Conservation (phyloP, 1,140 invertebrate genomes). For the Teleogryllus occipitalis region DNA sequence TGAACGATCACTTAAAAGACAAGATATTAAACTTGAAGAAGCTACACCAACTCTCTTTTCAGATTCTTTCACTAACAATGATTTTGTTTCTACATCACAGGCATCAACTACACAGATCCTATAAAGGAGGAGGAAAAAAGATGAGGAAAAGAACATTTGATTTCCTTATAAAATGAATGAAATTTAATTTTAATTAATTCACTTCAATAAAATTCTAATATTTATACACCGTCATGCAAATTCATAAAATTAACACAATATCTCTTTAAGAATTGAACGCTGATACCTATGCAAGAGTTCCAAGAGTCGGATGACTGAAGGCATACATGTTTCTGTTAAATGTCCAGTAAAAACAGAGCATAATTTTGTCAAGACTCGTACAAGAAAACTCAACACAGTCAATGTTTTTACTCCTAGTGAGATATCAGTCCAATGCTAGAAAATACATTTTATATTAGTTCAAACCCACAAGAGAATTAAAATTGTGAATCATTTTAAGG, state of each 20-base stretch:
- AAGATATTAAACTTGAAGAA: background rate
- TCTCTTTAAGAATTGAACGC: background rate
- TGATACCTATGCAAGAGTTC: background rate
- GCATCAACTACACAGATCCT: no score
- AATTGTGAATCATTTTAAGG: background rate
- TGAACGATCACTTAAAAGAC: background rate
- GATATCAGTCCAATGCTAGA: background rate
- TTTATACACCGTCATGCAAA: no score
- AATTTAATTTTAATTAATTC: no score
- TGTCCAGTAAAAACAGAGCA: background rate
- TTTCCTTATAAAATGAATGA: no score
- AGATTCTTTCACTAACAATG: background rate
- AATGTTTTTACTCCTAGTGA: background rate
- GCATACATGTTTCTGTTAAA: background rate
- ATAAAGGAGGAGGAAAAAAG: no score
- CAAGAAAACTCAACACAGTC: background rate
- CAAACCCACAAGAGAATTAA: background rate
- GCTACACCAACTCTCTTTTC: background rate
- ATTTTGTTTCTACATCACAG: no score
- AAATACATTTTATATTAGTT: background rate
- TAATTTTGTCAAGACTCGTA: background rate
- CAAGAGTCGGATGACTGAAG: background rate
- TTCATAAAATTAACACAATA: background rate
- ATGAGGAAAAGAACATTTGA: no score
- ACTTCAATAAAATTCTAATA: no score